These are phyloP conservation scores for Orthonevra nobilis DNA, from an alignment of 2,888 invertebrate genomes.

Conservation along the genomic window DNA sequence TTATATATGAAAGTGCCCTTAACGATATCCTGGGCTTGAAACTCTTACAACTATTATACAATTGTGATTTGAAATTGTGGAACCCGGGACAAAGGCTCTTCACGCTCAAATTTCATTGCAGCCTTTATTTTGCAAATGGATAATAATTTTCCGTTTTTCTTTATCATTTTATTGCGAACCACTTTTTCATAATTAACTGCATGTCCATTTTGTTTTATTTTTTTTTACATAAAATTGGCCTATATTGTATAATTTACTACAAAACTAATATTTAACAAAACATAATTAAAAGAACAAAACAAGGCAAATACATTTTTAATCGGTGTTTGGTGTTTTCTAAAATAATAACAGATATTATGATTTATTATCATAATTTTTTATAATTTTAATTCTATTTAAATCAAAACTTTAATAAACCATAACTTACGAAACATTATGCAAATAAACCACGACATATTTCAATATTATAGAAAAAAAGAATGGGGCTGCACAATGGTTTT, in stretches of 20 bases:
- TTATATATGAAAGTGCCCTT: no score
- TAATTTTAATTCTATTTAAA: slow-evolving; percentile 1
- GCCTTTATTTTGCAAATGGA: slow-evolving; percentile 34
- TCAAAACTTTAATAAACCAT: slow-evolving; percentile 4
- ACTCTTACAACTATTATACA: no score
- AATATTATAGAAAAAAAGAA: slow-evolving; percentile 26
- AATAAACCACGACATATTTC: slow-evolving; percentile 5
- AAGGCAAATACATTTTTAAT: slow-evolving; percentile 45
- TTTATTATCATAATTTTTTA: slow-evolving; percentile 16
- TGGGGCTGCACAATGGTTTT: slow-evolving; percentile 72
- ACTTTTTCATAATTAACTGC: slow-evolving; percentile 34
- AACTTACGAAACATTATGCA: slow-evolving; percentile 6
- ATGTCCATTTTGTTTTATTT: slow-evolving; percentile 11
- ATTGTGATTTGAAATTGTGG: no score
- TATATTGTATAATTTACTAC: neutral
- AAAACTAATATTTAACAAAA: slow-evolving; percentile 3
- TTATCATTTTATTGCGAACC: slow-evolving; percentile 24
- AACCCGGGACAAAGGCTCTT: no score
- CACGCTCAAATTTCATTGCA: no score
- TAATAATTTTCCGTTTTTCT: neutral
- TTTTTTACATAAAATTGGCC: slow-evolving; percentile 26
- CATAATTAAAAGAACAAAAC: slow-evolving; percentile 5
- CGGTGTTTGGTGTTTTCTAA: slow-evolving; percentile 65
- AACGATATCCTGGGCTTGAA: no score
- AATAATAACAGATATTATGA: slow-evolving; percentile 23